Evolutionary conservation across 2,797 vertebrate species (phyloP), one percentile per base, ranked within the genome.

Genomic region (Benthosema pterotum): DNA sequence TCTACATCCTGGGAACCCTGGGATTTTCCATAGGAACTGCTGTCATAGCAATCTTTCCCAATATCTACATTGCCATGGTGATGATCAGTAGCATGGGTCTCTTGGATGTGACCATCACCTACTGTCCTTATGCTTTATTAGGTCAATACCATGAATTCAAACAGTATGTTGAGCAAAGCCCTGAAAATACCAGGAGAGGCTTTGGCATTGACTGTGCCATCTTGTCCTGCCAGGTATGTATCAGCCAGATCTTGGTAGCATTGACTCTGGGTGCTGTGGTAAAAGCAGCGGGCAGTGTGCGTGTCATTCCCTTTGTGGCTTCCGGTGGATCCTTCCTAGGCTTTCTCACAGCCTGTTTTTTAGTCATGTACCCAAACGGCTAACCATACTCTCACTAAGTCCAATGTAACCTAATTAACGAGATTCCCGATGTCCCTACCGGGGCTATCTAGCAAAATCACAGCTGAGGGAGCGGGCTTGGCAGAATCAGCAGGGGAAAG

Each of bases 201-300:
- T 99, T 98, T 4, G 98, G 98, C 74, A 97, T 99, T 13, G 98
- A 99, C 84, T 99, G 97, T 0, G 98, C 97, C 38, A 98, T 99
- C 80, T 92, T 99, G 59, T 93, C 96, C 0, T 99, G 97, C 65
- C 98, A 99, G 86, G 98, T 97, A 63, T 83, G 76, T 77, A 95
- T 99, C 88, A 96, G 97, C 69, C 98, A 99, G 92, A 98, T 99
- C 85, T 83, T 98, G 52, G 98, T 96, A 62, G 97, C 98, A 0
- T 97, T 97, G 0, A 95, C 94, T 0, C 93, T 99, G 0, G 95
- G 98, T 0, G 79, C 94, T 0, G 92, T 98, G 67, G 93, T 99
- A 0, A 93, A 99, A 0, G 90, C 71, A 0, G 94, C 97, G 0
- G 93, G 91, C 64, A 94, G 91, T 0, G 97, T 99, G 61, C 82